Evolutionary conservation across 2,797 vertebrate species (phyloP), one percentile per base, ranked within the genome.

Genomic region (Numenius phaeopus): DNA sequence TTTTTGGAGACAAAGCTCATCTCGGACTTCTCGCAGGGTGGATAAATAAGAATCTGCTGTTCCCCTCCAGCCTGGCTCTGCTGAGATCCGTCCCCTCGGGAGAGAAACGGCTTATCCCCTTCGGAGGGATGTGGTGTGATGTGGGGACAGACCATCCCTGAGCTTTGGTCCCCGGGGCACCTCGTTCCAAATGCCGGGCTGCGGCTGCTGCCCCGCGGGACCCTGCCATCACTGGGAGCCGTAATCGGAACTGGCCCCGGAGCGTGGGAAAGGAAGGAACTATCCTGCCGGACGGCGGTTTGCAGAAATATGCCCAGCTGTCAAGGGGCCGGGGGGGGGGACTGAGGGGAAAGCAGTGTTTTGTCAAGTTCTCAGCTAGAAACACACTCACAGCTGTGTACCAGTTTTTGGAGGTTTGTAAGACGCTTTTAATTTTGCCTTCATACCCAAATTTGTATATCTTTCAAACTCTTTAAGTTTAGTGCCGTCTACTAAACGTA

Each of bases 181-280:
- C 27, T 27, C 3, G 1, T 21, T 78, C 40, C 2, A 0, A 18
- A 17, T 32, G 64, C 39, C 0, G 6, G 71, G 50, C 88, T 11
- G 39, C 3, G 40, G 79, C 66, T 12, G 67, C 55, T 7, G 55
- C 55, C 92, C 52, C 9, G 1, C 2, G 52, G 75, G 73, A 62
- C 7, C 8, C 73, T 61, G 84, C 42, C 3, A 1, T 37, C 2
- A 0, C 40, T 65, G 81, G 83, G 70, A 88, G 76, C 72, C 71
- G 90, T 11, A n/a, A 61, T 67, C 11, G 1, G 93, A 81, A 55
- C 14, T 69, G 5, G 79, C 84, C 61, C 85, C 0, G 32, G 92
- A 72, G 95, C 92, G 94, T 97, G 96, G 94, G 96, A 96, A 96
- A 92, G 95, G 94, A 75, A 97, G 92, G 92, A 89, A 62, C 94